Conservation (phyloP, 2,113 vertebrate species). For the Panthera leo region DNA sequence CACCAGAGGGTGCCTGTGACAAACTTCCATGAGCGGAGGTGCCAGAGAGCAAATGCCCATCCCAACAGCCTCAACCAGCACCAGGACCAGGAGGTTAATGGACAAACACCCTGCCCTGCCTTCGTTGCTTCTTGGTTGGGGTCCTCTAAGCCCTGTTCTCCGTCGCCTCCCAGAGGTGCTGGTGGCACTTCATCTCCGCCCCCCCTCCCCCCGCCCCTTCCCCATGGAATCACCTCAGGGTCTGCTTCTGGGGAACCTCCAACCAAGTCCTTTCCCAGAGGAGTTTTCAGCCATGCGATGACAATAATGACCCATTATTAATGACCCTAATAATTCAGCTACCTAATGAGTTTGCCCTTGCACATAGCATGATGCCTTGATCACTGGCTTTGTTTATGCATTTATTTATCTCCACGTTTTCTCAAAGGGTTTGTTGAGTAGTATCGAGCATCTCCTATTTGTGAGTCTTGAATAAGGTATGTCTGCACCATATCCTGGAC, state of each 20-base stretch:
- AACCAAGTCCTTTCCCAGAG: neutral
- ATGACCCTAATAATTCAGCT: neutral
- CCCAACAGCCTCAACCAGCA: neutral
- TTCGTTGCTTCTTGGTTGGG: neutral
- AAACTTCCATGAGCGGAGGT: neutral
- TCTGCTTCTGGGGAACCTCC: neutral
- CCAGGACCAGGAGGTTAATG: neutral
- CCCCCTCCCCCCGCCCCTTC: neutral
- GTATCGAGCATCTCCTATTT: neutral
- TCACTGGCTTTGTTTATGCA: neutral
- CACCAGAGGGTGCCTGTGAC: neutral
- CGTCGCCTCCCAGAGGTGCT: neutral
- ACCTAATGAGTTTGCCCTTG: neutral
- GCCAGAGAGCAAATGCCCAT: rapidly evolving
- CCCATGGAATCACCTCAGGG: no score
- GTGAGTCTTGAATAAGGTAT: neutral
- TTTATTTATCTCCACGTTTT: neutral
- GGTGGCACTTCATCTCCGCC: rapidly evolving
- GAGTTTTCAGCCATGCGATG: neutral
- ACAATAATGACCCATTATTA: neutral
- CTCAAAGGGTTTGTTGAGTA: neutral
- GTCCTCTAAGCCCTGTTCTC: neutral
- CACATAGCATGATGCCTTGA: neutral
- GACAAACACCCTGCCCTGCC: neutral
- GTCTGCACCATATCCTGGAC: neutral